phyloP scores from a whole-genome alignment of 2,797 vertebrate species.

The Iguana delicatissima region DNA sequence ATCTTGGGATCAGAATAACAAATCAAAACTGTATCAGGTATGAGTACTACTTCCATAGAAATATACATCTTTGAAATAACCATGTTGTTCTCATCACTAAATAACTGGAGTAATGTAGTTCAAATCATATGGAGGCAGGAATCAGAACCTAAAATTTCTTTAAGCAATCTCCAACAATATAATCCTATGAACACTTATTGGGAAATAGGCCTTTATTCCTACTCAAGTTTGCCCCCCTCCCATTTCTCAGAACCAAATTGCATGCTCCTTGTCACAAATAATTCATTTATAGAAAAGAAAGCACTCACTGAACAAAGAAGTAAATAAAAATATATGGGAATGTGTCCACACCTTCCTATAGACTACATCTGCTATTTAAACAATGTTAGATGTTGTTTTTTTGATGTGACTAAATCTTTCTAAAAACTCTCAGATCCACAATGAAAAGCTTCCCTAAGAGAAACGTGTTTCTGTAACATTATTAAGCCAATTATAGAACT shows the following conservation, averaged over 20 bases:
- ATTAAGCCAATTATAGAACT: not conserved
- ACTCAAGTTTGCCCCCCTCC: no score
- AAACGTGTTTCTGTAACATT: not conserved
- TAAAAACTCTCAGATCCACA: no score
- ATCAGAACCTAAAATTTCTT: not conserved
- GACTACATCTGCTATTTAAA: no score
- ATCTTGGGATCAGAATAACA: not conserved
- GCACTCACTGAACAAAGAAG: no score
- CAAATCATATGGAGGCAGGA: not conserved
- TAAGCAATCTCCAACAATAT: not conserved
- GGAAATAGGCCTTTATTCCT: no score
- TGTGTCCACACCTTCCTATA: no score
- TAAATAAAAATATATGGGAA: no score
- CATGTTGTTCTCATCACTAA: not conserved
- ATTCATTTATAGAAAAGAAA: no score
- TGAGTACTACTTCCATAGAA: not conserved
- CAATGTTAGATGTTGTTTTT: no score
- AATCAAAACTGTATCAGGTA: not conserved
- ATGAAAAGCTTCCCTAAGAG: not conserved
- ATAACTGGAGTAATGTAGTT: not conserved
- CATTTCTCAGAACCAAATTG: no score
- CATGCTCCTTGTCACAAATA: no score
- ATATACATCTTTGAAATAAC: not conserved
- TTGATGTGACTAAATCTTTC: no score
- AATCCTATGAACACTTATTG: not conserved